Conservation (phyloP, 1,140 invertebrate genomes). For the Telenomus remus region DNA sequence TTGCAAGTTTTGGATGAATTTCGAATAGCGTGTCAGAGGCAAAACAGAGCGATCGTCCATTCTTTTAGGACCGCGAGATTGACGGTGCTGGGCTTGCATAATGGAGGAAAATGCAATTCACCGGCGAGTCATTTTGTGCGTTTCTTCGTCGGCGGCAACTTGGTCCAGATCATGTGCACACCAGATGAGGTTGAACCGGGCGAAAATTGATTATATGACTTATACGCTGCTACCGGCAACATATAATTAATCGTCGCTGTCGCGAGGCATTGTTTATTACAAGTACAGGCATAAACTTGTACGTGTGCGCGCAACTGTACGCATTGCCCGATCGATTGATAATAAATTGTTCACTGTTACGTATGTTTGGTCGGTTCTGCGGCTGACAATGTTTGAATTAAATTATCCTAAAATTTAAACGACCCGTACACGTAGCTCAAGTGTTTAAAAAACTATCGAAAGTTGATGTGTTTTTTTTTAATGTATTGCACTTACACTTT, state of each 20-base stretch:
- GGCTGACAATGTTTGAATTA: constrained; percentile 53
- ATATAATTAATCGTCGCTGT: constrained; percentile 70
- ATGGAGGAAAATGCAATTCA: constrained; percentile 52
- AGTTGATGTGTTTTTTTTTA: too few species aligned
- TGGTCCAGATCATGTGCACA: constrained; percentile 52
- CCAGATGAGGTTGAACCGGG: constrained; percentile 51
- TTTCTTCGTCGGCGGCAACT: constrained; percentile 41
- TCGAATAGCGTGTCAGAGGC: constrained; percentile 40
- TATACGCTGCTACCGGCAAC: constrained; percentile 68
- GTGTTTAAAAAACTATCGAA: too few species aligned
- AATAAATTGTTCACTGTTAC: constrained; percentile 66
- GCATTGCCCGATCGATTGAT: constrained; percentile 64
- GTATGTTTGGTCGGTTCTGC: constrained; percentile 58
- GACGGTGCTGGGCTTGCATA: constrained; percentile 55
- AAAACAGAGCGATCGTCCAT: constrained; percentile 33
- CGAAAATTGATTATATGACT: constrained; percentile 71
- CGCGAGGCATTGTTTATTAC: constrained; percentile 63
- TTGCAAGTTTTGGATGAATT: constrained; percentile 47
- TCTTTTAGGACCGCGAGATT: constrained; percentile 46
- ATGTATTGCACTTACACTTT: too few species aligned
- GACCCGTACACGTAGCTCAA: constrained; percentile 31
- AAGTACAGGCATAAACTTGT: constrained; percentile 1
- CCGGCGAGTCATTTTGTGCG: constrained; percentile 32
- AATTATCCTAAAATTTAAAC: constrained; percentile 66
- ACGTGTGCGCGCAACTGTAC: constrained; percentile 13